These are phyloP conservation scores for Cyphomyrus plagiostoma DNA, from an alignment of 2,113 vertebrate species.

Conservation along the genomic window DNA sequence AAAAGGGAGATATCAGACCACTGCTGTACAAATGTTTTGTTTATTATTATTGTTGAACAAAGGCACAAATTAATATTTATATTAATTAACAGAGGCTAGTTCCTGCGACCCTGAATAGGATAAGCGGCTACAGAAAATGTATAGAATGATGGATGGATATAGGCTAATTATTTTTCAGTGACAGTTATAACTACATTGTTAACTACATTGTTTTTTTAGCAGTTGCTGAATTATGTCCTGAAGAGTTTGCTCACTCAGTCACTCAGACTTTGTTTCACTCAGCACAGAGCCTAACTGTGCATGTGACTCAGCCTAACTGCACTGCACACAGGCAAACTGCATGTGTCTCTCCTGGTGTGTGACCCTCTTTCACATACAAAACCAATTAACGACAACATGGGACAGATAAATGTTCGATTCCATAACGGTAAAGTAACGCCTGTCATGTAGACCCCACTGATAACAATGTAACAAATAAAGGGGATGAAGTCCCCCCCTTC, in stretches of 20 bases:
- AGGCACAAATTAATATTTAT: neutral
- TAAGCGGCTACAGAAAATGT: too few relatives aligned
- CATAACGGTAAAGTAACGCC: neutral
- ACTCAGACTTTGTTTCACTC: too few relatives aligned
- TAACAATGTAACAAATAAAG: neutral
- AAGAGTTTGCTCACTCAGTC: too few relatives aligned
- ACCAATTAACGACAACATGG: neutral
- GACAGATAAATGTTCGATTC: neutral
- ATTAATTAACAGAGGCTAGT: neutral
- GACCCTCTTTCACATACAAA: neutral
- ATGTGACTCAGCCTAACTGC: too few relatives aligned
- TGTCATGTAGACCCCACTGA: neutral
- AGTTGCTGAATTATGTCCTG: neutral
- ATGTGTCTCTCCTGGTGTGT: neutral
- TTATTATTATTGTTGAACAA: neutral
- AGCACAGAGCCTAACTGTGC: neutral
- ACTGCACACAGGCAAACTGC: too few relatives aligned
- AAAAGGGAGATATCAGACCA: neutral
- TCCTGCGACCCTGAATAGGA: neutral
- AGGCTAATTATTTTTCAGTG: neutral
- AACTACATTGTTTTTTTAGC: neutral
- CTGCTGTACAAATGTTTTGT: neutral
- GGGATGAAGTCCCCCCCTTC: neutral
- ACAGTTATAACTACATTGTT: neutral
- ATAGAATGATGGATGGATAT: too few relatives aligned